Evolutionary conservation across 2,797 vertebrate species (phyloP), one percentile per base, ranked within the genome.

Genomic region (Poeciliopsis turneri): DNA sequence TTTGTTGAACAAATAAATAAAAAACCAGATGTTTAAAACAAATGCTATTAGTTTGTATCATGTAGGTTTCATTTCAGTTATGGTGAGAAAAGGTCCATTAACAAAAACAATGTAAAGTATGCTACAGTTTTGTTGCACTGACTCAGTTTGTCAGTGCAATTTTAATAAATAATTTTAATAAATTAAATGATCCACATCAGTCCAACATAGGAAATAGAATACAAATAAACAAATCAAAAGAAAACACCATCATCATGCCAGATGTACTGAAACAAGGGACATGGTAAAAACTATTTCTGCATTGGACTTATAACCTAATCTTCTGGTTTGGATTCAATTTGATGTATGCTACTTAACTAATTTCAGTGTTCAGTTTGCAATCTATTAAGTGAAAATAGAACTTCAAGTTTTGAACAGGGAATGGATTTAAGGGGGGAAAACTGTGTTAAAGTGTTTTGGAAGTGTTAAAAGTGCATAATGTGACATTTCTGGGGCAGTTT

Each of bases 401-500:
- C 39, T 33, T 12, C 41, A 78, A 69, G 39, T 18, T 6, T 49
- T 76, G 51, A 70, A 46, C 72, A 43, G 18, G 28, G 5, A 36
- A 25, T 11, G 25, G 2, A 71, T 41, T 57, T 57, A 28, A 64
- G 73, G 39, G 61, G 23, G 1, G 33, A 30, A 70, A 78, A 28
- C 46, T 45, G 41, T 69, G 75, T 68, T 45, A 43, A 64, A 74
- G 76, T 51, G 30, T 61, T 49, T 73, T 4, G 30, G 30, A 82
- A 10, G 25, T 77, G 25, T 41, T 36, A 36, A 78, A 78, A 41
- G 55, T 45, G 77, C 16, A 39, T 75, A 49, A 81, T 75, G 53
- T 75, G 71, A 83, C 74, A 59, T 77, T 76, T 80, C 70, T 79
- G 55, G 71, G 75, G 49, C 57, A 79, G 28, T 33, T 81, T 76